Conservation (phyloP, 2,113 vertebrate species). For the Festucalex cinctus region DNA sequence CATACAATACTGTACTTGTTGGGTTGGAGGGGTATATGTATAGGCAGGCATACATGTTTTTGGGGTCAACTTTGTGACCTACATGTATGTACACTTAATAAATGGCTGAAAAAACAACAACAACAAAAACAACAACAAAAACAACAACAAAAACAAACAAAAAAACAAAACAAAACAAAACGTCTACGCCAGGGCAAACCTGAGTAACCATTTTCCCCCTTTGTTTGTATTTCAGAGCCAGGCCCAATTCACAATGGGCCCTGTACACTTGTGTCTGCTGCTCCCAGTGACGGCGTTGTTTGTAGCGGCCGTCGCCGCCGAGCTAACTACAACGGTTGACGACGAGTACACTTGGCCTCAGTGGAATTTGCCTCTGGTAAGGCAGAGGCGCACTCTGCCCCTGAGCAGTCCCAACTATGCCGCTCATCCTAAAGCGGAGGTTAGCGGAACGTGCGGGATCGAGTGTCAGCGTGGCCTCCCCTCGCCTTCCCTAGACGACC, state of each 20-base stretch:
- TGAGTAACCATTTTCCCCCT: conserved; percentile 5
- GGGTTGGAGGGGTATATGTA: too few species aligned
- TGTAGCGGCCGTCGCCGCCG: conserved; percentile 60
- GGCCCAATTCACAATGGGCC: conserved; percentile 79
- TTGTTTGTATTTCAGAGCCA: conserved; percentile 64
- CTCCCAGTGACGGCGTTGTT: conserved; percentile 69
- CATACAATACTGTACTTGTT: too few species aligned
- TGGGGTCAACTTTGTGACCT: too few species aligned
- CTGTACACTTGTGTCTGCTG: conserved; percentile 71
- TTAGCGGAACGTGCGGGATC: conserved; percentile 82
- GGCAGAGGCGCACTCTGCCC: conserved; percentile 77
- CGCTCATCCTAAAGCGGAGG: conserved; percentile 69
- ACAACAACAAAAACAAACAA: too few species aligned
- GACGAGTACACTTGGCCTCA: conserved; percentile 86
- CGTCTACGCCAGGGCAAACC: too few species aligned
- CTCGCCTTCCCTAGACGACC: conserved; percentile 73
- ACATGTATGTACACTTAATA: too few species aligned
- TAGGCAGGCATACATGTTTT: too few species aligned
- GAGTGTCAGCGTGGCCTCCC: conserved; percentile 84
- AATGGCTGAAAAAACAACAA: too few species aligned
- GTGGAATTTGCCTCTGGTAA: conserved; percentile 82
- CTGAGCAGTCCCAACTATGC: conserved; percentile 82
- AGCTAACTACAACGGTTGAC: conserved; percentile 56
- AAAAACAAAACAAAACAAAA: too few species aligned
- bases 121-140: too few species aligned